Percentiles rank a stretch among this genome's conserved stretches.
Conservation (phyloP, 2,797 vertebrate genomes). For the Hippopotamyrus pictus region DNA sequence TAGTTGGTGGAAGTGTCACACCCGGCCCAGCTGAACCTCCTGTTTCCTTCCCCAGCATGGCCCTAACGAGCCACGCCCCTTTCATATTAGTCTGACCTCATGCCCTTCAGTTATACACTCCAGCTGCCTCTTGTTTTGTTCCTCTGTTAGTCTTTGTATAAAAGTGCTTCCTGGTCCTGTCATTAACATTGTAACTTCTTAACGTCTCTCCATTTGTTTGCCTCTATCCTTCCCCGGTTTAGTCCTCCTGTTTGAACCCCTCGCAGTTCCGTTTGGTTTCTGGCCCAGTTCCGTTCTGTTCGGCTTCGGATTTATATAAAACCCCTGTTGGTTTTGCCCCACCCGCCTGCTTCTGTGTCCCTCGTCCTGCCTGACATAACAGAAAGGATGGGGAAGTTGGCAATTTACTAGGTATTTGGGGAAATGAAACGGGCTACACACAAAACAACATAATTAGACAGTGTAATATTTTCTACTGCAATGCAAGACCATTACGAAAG, state of each 20-base stretch:
- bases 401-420: not conserved
- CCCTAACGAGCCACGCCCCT: not conserved
- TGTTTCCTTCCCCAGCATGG: not conserved
- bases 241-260: not conserved
- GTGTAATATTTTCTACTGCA: not conserved
- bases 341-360: not conserved
- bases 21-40: no score
- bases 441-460: not conserved
- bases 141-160: not conserved
- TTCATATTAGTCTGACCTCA: not conserved
- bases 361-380: not conserved
- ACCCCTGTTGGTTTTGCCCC: not conserved
- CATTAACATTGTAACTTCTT: not conserved
- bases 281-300: not conserved
- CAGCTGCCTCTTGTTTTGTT: not conserved
- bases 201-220: not conserved
- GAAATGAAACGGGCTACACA: not conserved
- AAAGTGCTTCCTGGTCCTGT: not conserved
- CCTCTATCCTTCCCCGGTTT: not conserved
- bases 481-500: not conserved
- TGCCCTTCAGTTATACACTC: not conserved
- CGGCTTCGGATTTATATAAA: not conserved
- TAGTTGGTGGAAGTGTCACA: not conserved
- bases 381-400: not conserved
- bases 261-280: not conserved